Conservation (phyloP, 2,797 vertebrate species). For the Acanthornis magna region DNA sequence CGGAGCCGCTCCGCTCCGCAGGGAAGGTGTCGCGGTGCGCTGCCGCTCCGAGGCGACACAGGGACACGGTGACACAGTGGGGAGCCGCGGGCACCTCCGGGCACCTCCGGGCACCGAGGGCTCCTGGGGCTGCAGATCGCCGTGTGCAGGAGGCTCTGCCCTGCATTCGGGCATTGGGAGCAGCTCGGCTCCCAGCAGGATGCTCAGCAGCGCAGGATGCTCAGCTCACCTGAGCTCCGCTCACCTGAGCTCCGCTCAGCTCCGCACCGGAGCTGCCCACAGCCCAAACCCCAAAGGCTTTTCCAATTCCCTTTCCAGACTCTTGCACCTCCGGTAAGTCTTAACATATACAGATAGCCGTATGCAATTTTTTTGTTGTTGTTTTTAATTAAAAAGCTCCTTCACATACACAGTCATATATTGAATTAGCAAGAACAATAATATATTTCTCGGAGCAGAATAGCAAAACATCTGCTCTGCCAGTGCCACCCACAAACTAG, state of each 20-base stretch:
- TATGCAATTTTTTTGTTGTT: neutral
- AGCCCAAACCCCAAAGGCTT: neutral
- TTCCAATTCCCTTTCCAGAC: neutral
- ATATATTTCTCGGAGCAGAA: slow-evolving; percentile 29
- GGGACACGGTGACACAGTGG: too few species aligned
- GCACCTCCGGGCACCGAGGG: neutral
- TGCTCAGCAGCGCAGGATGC: neutral
- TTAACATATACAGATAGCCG: slow-evolving; percentile 43
- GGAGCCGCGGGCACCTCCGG: too few species aligned
- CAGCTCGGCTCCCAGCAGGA: too few species aligned
- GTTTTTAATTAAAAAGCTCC: slow-evolving; percentile 39
- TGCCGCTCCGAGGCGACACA: too few species aligned
- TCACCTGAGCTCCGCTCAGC: neutral
- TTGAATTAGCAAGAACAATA: slow-evolving; percentile 35
- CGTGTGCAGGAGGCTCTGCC: neutral
- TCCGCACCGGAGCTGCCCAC: neutral
- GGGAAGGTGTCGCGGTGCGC: too few species aligned
- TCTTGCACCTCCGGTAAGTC: neutral
- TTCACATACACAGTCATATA: slow-evolving; percentile 60
- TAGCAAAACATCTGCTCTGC: slow-evolving; percentile 15
- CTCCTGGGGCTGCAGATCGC: neutral
- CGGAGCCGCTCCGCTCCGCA: too few species aligned
- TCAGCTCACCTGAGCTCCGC: neutral
- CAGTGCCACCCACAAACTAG: slow-evolving; percentile 45
- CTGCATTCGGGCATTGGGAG: too few species aligned